A percentile compares a stretch with the other conserved stretches of the same genome.
Evolutionary conservation across 1,140 invertebrate species (phyloP).

Genomic region (Drosophila novamexicana): DNA sequence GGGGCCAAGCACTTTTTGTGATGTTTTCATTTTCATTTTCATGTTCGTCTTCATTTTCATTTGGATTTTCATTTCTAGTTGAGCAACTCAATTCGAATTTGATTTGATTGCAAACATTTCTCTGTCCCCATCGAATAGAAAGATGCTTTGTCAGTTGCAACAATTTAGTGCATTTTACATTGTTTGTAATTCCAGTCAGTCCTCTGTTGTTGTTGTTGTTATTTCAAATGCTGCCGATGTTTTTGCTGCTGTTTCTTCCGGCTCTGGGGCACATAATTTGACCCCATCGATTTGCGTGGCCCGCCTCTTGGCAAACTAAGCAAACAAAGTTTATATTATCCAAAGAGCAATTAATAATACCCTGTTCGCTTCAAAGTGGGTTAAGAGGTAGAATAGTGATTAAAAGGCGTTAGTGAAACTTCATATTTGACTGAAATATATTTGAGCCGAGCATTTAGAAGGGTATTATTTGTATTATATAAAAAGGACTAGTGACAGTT

Average conservation of each 20-base stretch:
- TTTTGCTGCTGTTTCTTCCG: constrained; percentile 5
- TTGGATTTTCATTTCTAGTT: constrained; percentile 49
- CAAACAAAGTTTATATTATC: constrained; percentile 68
- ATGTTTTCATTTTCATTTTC: constrained; percentile 29
- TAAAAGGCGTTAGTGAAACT: not conserved
- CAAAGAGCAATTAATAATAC: constrained; percentile 70
- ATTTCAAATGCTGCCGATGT: constrained; percentile 22
- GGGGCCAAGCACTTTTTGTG: constrained; percentile 49
- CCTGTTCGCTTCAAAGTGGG: constrained; percentile 14
- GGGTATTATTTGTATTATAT: not conserved
- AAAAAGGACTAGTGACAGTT: too few species aligned
- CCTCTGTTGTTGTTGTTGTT: constrained; percentile 11
- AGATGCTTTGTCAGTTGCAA: constrained; percentile 44
- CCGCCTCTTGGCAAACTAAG: constrained; percentile 26
- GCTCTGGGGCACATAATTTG: constrained; percentile 52
- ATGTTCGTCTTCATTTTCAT: constrained; percentile 25
- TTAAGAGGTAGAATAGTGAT: not conserved
- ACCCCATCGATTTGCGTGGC: constrained; percentile 43
- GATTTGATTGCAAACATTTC: constrained; percentile 69
- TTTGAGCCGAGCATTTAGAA: not conserved
- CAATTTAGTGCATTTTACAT: constrained; percentile 73
- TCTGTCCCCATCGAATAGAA: constrained; percentile 16
- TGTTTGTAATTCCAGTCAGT: constrained; percentile 64
- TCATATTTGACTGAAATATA: not conserved
- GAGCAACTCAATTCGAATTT: constrained; percentile 66